Conservation (phyloP, 2,113 vertebrate genomes). For the Platysternon megacephalum region DNA sequence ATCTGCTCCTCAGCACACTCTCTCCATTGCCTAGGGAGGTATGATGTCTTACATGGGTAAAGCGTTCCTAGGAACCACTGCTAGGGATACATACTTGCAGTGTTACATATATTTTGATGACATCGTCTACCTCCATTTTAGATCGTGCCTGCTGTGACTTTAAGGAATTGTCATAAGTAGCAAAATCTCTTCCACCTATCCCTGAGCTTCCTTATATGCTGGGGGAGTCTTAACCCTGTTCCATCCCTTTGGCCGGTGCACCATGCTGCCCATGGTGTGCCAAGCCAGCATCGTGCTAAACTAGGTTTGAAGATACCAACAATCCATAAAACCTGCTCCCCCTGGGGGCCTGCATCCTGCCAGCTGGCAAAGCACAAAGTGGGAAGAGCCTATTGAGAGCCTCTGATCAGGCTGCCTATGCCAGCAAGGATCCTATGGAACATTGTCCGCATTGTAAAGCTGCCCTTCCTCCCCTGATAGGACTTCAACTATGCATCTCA, state of each 20-base stretch:
- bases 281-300: too few relatives aligned
- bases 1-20: not conserved
- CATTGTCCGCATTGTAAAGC: not conserved
- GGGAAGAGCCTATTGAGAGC: too few relatives aligned
- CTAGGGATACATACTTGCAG: not conserved
- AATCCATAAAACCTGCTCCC: too few relatives aligned
- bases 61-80: not conserved
- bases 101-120: not conserved
- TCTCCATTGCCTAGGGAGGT: not conserved
- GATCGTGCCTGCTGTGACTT: not conserved
- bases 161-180: not conserved
- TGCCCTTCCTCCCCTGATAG: not conserved
- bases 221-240: too few relatives aligned
- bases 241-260: too few relatives aligned
- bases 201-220: not conserved
- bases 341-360: too few relatives aligned
- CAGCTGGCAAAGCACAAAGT: too few relatives aligned
- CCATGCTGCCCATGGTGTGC: too few relatives aligned
- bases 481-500: not conserved
- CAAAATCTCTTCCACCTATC: not conserved
- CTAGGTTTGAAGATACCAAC: too few relatives aligned
- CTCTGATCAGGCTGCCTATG: not conserved
- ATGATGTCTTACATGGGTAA: too few relatives aligned
- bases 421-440: not conserved
- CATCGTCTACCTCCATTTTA: not conserved